A percentile compares a stretch with the other conserved stretches of the same genome.
Evolutionary conservation across 2,888 invertebrate genomes (phyloP).

Genomic region (Drosophila buzzatii): DNA sequence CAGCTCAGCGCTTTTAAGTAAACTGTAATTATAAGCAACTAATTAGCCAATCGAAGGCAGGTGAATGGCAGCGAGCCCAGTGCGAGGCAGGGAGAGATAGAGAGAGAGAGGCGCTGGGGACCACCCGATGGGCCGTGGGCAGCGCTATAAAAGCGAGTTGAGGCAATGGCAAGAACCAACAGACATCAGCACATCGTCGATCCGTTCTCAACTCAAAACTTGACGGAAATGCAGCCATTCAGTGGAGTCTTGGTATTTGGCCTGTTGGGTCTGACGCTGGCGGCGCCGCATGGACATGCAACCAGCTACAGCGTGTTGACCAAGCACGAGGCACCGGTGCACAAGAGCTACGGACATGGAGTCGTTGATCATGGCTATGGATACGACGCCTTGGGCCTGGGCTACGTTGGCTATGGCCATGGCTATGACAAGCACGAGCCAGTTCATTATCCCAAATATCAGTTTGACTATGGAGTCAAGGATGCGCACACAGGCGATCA

Average conservation of each 20-base stretch:
- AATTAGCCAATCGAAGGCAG: slow-evolving; percentile 66
- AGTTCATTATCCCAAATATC: slow-evolving; percentile 85
- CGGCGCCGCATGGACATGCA: slow-evolving; percentile 69
- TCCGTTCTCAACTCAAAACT: slow-evolving; percentile 12
- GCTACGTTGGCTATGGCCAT: slow-evolving; percentile 56
- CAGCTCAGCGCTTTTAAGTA: slow-evolving; percentile 44
- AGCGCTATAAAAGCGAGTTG: slow-evolving; percentile 53
- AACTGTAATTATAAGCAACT: slow-evolving; percentile 49
- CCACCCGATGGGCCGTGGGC: slow-evolving; percentile 37
- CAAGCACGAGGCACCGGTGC: slow-evolving; percentile 75
- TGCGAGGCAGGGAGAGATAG: slow-evolving; percentile 34
- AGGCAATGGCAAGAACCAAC: slow-evolving; percentile 54
- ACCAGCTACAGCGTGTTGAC: slow-evolving; percentile 78
- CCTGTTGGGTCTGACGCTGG: slow-evolving; percentile 53
- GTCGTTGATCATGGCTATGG: slow-evolving; percentile 37
- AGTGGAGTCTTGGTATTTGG: slow-evolving; percentile 53
- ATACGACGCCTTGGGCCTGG: slow-evolving; percentile 36
- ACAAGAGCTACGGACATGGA: slow-evolving; percentile 53
- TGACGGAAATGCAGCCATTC: slow-evolving; percentile 56
- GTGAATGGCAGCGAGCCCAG: slow-evolving; percentile 51
- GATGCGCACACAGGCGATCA: slow-evolving; percentile 86
- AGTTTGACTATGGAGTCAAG: slow-evolving; percentile 86
- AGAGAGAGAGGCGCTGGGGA: neutral
- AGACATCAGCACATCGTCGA: slow-evolving; percentile 48
- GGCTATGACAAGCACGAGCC: slow-evolving; percentile 84